Conservation (phyloP, 2,113 vertebrate species). For the Talpa occidentalis region DNA sequence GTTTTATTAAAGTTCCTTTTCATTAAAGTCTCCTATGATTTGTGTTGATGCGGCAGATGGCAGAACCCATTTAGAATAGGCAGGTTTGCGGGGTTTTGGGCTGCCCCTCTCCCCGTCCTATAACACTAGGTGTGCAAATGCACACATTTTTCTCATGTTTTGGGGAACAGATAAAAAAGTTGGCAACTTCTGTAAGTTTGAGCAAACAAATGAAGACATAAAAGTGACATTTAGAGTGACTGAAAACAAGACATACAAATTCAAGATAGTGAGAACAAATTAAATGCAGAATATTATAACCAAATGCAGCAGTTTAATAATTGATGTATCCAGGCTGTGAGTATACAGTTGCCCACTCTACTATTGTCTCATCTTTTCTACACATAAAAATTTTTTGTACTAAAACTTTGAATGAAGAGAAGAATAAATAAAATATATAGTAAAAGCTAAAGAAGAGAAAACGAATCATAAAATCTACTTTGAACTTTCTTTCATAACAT, state of each 20-base stretch:
- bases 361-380: background rate
- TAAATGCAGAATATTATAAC: background rate
- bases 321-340: background rate
- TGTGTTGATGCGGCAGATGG: too few relatives aligned
- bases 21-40: too few relatives aligned
- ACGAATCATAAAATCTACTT: background rate
- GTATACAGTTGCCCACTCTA: background rate
- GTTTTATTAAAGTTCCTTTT: too few relatives aligned
- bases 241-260: background rate
- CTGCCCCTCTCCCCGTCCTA: too few relatives aligned
- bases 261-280: background rate
- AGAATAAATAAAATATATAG: background rate
- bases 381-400: background rate
- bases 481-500: background rate
- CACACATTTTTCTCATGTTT: background rate
- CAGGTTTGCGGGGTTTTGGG: too few relatives aligned
- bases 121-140: background rate
- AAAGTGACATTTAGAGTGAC: conserved; percentile 12
- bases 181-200: background rate
- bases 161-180: background rate
- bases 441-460: conserved; percentile 2
- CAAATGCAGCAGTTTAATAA: background rate
- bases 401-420: background rate
- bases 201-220: background rate
- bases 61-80: too few relatives aligned